Evolutionary conservation across 2,797 vertebrate genomes (phyloP), one percentile per base, ranked within the genome.

Genomic region (Pseudochirops corinnae): DNA sequence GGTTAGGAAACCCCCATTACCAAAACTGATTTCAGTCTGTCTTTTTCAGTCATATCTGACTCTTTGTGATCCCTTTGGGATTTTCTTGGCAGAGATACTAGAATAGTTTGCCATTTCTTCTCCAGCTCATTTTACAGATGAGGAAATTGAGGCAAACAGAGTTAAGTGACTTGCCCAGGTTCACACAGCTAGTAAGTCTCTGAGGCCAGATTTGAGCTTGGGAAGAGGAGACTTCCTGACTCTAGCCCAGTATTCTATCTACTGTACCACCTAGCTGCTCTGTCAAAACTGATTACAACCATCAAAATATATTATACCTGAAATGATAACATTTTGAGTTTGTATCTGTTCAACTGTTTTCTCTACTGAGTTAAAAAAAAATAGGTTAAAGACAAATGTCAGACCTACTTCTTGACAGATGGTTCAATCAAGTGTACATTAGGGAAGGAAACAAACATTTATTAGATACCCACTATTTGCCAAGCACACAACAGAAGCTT

Each of bases 281-380:
- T 6, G 5, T 4, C 62, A n/a, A 67, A 67, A n/a, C 62, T 67
- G 39, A 46, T 46, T 82, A 82, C 16, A 39, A 39, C 28, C 21
- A 18, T 24, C 29, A 46, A 82, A 82, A 46, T 46, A 18, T 9
- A 82, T 82, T 46, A 16, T 74, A 18, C n/a, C 1, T 39, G 16
- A n/a, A 74, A 18, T 39, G 62, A 26, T 46, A 46, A 82, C 39
- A 46, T 46, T 82, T 6, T 46, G 74, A 82, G 5, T 82, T 82
- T 29, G 58, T 55, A 7, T 50, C 52, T 93, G 53, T 91, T 95
- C 90, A 33, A 58, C 55, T 93, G 58, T 90, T 87, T 92, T 56
- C 33, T 92, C 52, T 55, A 82, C 16, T 93, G 62, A 95, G 50
- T 93, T 18, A n/a, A 39, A 46, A 50, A 46, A 82, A 26, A 18